A percentile compares a stretch with the other conserved stretches of the same genome.
Conservation (phyloP, 2,113 vertebrate species). For the Xyliphius kryptos region DNA sequence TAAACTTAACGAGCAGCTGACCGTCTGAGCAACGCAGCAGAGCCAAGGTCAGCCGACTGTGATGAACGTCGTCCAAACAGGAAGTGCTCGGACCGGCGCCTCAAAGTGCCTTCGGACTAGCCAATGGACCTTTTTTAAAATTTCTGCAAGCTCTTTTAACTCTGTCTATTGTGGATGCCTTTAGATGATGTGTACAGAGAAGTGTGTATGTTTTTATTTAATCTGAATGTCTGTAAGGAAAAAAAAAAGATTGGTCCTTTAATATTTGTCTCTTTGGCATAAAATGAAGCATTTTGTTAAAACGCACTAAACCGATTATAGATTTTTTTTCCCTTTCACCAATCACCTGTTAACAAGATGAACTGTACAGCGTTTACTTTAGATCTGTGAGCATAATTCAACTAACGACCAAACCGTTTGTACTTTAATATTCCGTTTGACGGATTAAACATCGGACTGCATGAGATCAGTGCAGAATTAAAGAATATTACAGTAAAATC, state of each 20-base stretch:
- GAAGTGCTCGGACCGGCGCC: constrained; percentile 2
- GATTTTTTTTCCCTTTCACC: too few species aligned
- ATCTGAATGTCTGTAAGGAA: constrained; percentile 26
- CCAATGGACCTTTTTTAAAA: neutral
- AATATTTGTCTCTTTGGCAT: neutral
- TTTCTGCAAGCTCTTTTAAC: neutral
- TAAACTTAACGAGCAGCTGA: constrained; percentile 75
- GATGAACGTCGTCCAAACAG: neutral
- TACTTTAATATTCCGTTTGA: too few species aligned
- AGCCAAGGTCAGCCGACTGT: neutral
- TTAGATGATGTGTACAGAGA: constrained; percentile 39
- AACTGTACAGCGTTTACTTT: too few species aligned
- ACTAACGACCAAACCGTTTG: too few species aligned
- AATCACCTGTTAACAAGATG: too few species aligned
- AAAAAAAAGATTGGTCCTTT: constrained; percentile 6
- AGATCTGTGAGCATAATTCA: too few species aligned
- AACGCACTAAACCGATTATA: neutral
- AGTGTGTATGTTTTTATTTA: constrained; percentile 26
- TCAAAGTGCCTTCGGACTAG: constrained; percentile 7
- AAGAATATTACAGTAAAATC: too few species aligned
- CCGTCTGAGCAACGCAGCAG: constrained; percentile 52
- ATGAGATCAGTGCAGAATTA: too few species aligned
- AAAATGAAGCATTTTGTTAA: too few species aligned
- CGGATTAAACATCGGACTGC: too few species aligned
- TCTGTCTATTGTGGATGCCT: constrained; percentile 18